Percentiles rank a stretch among this genome's conserved stretches.
phyloP scores from a whole-genome alignment of 2,797 vertebrate species.

The Macrochelys suwanniensis region DNA sequence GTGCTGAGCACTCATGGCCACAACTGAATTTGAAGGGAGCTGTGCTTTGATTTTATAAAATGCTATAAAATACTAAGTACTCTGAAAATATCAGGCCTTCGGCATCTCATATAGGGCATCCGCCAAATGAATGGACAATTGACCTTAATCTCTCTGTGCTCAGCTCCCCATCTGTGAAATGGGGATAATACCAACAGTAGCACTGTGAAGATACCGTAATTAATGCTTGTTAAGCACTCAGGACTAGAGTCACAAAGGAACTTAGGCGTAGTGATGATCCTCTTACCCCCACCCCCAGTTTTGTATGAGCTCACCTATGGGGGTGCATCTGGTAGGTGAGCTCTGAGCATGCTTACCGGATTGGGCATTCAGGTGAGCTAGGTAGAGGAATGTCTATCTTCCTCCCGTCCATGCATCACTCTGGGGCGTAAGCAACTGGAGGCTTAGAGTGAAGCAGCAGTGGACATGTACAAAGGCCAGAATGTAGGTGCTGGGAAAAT shows the following conservation, averaged over 20 bases:
- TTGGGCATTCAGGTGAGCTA: no score
- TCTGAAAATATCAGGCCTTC: neutral
- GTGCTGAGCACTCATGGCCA: neutral
- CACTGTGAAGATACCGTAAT: neutral
- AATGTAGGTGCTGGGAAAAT: neutral
- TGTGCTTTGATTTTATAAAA: neutral
- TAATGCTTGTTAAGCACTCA: neutral
- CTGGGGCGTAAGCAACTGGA: no score
- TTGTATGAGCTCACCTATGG: no score
- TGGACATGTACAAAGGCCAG: neutral
- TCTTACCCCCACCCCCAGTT: no score
- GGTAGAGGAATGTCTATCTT: no score
- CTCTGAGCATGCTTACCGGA: no score
- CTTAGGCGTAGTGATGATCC: no score
- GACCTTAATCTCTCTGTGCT: neutral
- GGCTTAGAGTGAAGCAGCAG: neutral
- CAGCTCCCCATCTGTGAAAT: constrained; percentile 18
- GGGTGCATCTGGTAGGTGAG: no score
- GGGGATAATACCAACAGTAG: neutral
- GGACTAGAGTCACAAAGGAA: no score
- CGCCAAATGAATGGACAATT: neutral
- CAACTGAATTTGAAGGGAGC: neutral
- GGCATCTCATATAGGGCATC: neutral
- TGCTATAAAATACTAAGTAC: neutral
- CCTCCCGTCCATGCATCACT: no score